A percentile compares a stretch with the other conserved stretches of the same genome.
Evolutionary conservation across 1,140 invertebrate genomes (phyloP).

Genomic region (Cataglyphis hispanica): DNA sequence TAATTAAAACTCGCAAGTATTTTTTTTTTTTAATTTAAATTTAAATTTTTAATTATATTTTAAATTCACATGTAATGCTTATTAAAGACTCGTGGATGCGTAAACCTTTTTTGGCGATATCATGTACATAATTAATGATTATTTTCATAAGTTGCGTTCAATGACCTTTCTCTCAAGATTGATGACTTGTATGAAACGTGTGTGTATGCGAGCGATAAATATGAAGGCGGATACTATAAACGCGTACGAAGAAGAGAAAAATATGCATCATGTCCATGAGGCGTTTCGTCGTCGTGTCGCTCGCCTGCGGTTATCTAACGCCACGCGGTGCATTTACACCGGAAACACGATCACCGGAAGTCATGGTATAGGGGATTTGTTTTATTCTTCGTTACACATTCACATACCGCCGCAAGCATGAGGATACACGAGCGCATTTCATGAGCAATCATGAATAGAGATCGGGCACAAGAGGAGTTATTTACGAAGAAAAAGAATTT

Average conservation of each 20-base stretch:
- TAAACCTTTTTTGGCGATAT: neutral
- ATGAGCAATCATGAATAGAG: neutral
- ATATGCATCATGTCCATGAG: neutral
- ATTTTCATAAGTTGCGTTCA: neutral
- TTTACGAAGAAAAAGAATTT: neutral
- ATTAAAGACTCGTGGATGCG: no score
- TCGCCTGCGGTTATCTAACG: constrained; percentile 48
- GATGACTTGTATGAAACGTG: neutral
- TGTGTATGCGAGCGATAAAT: neutral
- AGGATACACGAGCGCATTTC: neutral
- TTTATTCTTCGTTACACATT: constrained; percentile 45
- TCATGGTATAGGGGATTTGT: constrained; percentile 58
- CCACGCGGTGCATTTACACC: constrained; percentile 66
- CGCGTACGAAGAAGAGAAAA: neutral
- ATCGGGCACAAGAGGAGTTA: neutral
- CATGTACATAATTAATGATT: constrained; percentile 1
- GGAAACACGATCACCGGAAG: constrained; percentile 74
- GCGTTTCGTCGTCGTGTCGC: constrained; percentile 17
- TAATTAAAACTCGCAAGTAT: no score
- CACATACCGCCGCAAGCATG: neutral
- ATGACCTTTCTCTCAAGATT: neutral
- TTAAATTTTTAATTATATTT: neutral
- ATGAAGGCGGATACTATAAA: constrained; percentile 16
- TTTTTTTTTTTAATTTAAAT: neutral
- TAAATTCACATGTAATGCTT: neutral